These are phyloP conservation scores for Drosophila repletoides DNA, from an alignment of 1,140 invertebrate genomes.

Conservation along the genomic window DNA sequence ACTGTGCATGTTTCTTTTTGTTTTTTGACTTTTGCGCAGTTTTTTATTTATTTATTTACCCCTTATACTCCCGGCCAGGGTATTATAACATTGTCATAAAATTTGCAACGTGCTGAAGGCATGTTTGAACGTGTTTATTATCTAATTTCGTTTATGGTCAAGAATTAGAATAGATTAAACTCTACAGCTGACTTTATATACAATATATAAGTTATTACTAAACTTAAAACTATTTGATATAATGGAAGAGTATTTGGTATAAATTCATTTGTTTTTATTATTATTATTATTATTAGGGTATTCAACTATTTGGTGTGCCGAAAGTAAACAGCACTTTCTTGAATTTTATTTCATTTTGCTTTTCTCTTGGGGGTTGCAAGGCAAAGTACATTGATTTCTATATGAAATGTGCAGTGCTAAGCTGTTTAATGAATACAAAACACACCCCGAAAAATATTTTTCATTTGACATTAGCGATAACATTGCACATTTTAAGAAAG, in stretches of 20 bases:
- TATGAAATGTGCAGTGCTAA: not conserved
- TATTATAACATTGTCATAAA: not conserved
- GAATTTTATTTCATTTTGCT: not conserved
- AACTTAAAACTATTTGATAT: too few species aligned
- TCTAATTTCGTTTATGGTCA: too few species aligned
- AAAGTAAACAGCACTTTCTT: too few species aligned
- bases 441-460: conserved; percentile 15
- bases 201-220: too few species aligned
- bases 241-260: too few species aligned
- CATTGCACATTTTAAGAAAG: conserved; percentile 2
- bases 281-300: too few species aligned
- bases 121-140: too few species aligned
- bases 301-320: too few species aligned
- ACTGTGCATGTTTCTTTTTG: not conserved
- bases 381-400: not conserved
- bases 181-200: too few species aligned
- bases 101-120: too few species aligned
- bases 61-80: conserved; percentile 1
- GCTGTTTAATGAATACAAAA: conserved; percentile 3
- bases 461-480: conserved; percentile 12
- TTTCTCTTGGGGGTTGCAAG: conserved; percentile 14
- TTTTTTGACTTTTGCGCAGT: conserved; percentile 12
- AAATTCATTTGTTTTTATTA: not conserved
- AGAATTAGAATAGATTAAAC: too few species aligned
- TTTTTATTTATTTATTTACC: conserved; percentile 11